Base-by-base conservation (phyloP, 2,888 invertebrate genomes). In the Brachynemurus nebulosus region DNA sequence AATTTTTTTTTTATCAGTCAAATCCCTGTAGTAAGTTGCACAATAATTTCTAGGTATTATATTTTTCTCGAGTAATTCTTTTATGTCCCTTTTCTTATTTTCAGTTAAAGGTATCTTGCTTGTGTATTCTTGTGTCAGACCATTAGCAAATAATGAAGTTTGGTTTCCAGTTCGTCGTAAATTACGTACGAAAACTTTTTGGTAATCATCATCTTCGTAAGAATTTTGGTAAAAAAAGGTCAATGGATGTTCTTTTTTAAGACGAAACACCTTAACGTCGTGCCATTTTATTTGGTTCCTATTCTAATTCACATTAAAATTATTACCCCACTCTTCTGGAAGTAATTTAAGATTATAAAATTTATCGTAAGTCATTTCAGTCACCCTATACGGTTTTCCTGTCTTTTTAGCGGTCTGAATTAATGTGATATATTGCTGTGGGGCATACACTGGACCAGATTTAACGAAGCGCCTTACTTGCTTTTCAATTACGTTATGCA, bases 381-480 rank as follows among this genome's bases (percentile, higher is more conserved):
- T 14, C 39, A 53, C 46, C 18, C 23, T 45, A 27, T 46, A 51
- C 21, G 49, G 45, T 41, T 41, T 20, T 48, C 51, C 35, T 6
- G 44, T 52, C 43, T 53, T 54, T 50, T 51, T 50, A 19, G 52
- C 51, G 1, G 41, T 43, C n/a, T 19, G 16, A 37, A 52, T 53
- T 19, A 52, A 37, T 23, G 46, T 49, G 30, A 42, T 38, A 45
- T 51, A 51, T 45, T 52, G 51, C 25, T 47, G 39, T 30, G 57
- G 55, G 18, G 40, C 48, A 42, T 57, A 56, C 41, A 56, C 54
- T 20, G 55, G 52, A 37, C 50, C 53, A 27, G 54, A 49, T 47
- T 50, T 56, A 38, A 57, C 42, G 39, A 55, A 53, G 44, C 52
- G 53, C 45, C 53, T 55, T 19, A 58, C 47, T 49, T 58, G 53